phyloP scores from a whole-genome alignment of 2,888 invertebrate species.

The Myopa tessellatipennis region DNA sequence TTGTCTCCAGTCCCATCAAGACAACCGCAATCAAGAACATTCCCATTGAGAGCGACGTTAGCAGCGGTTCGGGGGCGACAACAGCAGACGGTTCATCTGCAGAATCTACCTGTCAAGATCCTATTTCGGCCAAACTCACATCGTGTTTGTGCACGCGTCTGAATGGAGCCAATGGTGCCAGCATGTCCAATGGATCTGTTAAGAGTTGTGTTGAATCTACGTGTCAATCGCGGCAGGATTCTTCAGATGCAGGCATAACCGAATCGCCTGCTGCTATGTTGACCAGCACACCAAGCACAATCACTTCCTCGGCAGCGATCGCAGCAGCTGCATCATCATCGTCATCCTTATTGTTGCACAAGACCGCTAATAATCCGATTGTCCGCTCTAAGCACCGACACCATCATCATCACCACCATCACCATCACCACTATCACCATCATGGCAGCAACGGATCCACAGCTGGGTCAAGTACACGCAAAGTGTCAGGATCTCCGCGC shows the following conservation, averaged over 20 bases:
- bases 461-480: conserved; percentile 12
- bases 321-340: conserved; percentile 36
- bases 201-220: conserved; percentile 41
- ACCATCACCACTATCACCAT: conserved; percentile 61
- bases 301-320: conserved; percentile 32
- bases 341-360: conserved; percentile 56
- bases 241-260: conserved; percentile 35
- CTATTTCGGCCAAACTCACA: conserved; percentile 68
- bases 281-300: conserved; percentile 47
- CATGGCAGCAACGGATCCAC: conserved; percentile 29
- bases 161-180: conserved; percentile 46
- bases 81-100: conserved; percentile 19
- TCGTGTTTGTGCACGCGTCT: conserved; percentile 68
- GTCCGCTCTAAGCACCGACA: conserved; percentile 62
- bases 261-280: conserved; percentile 39
- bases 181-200: conserved; percentile 1
- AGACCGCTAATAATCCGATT: conserved; percentile 66
- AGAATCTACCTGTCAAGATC: conserved; percentile 59
- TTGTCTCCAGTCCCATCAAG: conserved; percentile 71
- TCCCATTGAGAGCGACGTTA: conserved; percentile 47
- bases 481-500: conserved; percentile 21
- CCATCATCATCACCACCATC: conserved; percentile 65
- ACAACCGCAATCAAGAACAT: conserved; percentile 65
- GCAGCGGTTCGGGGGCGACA: conserved; percentile 16
- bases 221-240: conserved; percentile 45